Base-by-base conservation (phyloP, 2,113 vertebrate genomes). In the Corythornis cristatus region DNA sequence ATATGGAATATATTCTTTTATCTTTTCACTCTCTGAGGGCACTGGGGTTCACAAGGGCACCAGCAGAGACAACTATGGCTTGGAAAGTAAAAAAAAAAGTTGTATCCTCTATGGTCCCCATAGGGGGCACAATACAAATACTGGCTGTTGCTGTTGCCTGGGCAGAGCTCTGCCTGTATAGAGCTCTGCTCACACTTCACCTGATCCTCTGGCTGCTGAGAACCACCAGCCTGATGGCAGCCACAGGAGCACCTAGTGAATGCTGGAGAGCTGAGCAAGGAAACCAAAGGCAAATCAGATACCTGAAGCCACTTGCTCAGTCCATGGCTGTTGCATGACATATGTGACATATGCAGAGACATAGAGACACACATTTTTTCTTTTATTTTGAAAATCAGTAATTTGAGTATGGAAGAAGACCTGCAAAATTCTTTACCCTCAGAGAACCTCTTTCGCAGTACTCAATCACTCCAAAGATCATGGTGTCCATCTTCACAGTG, bases 401-500 rank as follows among this genome's bases (percentile, higher is more conserved):
- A 86, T 81, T 81, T 74, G 12, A 56, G 48, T 17, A 19, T 66
- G 56, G 54, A 77, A 96, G 50, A 62, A 79, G 40, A 93, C 5
- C n/a, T 61, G 89, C 46, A 97, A 88, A 88, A 62, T 58, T 84
- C 60, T 97, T 98, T 98, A 99, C 99, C 98, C 98, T 96, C 86
- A 99, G 98, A 48, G 99, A 99, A 43, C 99, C 99, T 93, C 99
- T 98, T 96, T 99, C 99, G 2, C 99, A 99, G 92, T 98, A 99
- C 88, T 99, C 99, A 42, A 98, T 98, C 95, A 99, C 99, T 4
- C 97, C 99, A 37, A 98, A 99, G 94, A 99, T 98, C 37, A 96
- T 98, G 23, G 97, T 88, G n/a, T 99, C 99, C 74, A 98, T 98
- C 97, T 99, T 99, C 96, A 99, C 98, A 0, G 99, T 99, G 79